Percentiles rank a stretch among this genome's conserved stretches.
phyloP scores from a whole-genome alignment of 2,797 vertebrate genomes.

The Champsocephalus gunnari region DNA sequence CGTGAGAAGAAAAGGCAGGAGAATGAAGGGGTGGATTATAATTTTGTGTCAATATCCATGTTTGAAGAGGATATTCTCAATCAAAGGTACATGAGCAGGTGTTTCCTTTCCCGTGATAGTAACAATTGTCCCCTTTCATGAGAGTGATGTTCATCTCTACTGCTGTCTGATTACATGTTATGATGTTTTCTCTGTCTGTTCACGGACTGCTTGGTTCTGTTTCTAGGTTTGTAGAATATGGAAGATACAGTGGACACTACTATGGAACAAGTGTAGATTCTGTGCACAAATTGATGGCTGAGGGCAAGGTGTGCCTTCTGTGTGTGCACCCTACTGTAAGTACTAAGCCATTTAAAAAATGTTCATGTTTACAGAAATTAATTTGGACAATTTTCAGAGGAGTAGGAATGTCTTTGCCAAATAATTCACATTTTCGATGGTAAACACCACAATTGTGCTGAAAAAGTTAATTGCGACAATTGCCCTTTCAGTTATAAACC shows the following conservation, averaged over 20 bases:
- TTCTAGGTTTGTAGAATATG: conserved; percentile 92
- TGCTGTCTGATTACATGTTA: neutral
- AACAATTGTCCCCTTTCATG: neutral
- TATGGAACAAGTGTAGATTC: conserved; percentile 93
- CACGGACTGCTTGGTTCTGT: conserved; percentile 11
- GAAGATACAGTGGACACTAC: conserved; percentile 90
- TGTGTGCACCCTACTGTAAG: conserved; percentile 70
- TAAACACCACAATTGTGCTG: conserved; percentile 3
- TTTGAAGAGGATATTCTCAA: conserved; percentile 94
- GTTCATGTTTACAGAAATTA: neutral
- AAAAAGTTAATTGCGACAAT: neutral
- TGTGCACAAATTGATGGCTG: conserved; percentile 87
- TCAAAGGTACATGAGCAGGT: conserved; percentile 87
- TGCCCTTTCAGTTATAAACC: neutral
- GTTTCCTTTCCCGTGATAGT: conserved; percentile 35
- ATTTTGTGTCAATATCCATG: conserved; percentile 91
- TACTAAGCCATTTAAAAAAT: conserved; percentile 1
- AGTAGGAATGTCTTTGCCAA: neutral
- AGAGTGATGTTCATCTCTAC: conserved; percentile 1
- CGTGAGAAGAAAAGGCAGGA: conserved; percentile 90
- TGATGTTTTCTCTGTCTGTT: conserved; percentile 4
- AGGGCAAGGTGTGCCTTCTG: conserved; percentile 92
- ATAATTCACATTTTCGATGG: neutral
- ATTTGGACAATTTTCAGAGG: neutral
- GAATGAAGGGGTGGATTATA: conserved; percentile 92